phyloP scores from a whole-genome alignment of 2,113 vertebrate genomes.

The Diadophis punctatus region DNA sequence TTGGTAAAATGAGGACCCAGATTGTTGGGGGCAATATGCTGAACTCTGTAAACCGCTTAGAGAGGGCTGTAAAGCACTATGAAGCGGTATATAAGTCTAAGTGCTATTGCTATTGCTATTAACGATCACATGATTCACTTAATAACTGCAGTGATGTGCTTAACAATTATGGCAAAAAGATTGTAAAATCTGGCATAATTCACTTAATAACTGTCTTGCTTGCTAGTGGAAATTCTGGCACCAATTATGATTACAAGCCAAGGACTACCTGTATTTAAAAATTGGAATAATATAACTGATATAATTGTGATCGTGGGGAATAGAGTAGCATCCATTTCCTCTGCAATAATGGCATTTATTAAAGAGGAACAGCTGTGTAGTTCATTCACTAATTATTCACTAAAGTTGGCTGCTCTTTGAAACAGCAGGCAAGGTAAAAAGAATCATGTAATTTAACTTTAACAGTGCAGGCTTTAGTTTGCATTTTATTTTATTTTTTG shows the following conservation, averaged over 20 bases:
- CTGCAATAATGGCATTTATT: not conserved
- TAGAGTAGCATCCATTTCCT: not conserved
- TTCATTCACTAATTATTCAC: not conserved
- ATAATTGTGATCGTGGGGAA: not conserved
- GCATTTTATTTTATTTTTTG: accelerated
- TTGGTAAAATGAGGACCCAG: too few species aligned
- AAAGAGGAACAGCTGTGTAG: not conserved
- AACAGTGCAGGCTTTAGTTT: not conserved
- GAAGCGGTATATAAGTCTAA: too few species aligned
- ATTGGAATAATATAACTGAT: not conserved
- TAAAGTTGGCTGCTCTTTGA: not conserved
- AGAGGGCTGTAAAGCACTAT: too few species aligned
- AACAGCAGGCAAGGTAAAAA: not conserved
- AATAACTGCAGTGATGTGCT: not conserved
- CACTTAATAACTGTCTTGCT: not conserved
- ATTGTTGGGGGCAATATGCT: too few species aligned
- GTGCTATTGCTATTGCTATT: too few species aligned
- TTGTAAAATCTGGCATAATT: not conserved
- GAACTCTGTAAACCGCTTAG: too few species aligned
- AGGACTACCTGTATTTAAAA: not conserved
- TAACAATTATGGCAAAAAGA: not conserved
- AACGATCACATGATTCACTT: not conserved
- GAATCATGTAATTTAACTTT: not conserved
- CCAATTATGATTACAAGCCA: not conserved
- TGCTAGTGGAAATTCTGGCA: not conserved